Evolutionary conservation across 2,888 invertebrate species (phyloP).

Genomic region (Andrena chrysosceles): DNA sequence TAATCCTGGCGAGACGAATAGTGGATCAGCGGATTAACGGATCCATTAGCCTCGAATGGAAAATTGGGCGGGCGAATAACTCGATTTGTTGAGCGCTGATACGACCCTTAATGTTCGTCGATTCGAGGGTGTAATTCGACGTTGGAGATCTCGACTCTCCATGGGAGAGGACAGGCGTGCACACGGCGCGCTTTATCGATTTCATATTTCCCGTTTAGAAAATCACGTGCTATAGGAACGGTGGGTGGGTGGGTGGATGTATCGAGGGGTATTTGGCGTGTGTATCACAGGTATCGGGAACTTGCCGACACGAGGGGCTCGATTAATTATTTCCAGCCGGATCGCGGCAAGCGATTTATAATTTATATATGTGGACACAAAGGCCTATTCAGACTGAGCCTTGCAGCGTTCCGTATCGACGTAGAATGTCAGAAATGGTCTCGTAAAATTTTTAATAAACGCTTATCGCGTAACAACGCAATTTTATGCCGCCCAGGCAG

Average conservation of each 20-base stretch:
- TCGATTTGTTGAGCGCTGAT: slow-evolving; percentile 1
- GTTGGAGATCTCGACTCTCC: too few species aligned
- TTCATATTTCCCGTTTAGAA: slow-evolving; percentile 26
- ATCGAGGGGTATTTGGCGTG: not conserved
- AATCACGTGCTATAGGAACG: slow-evolving; percentile 14
- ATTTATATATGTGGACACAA: slow-evolving; percentile 31
- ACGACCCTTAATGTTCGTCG: slow-evolving; percentile 6
- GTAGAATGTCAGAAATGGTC: slow-evolving; percentile 27
- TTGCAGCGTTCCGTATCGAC: not conserved
- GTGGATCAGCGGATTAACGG: slow-evolving; percentile 33
- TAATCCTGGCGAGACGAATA: slow-evolving; percentile 17
- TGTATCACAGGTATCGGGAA: slow-evolving; percentile 6
- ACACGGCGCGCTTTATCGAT: slow-evolving; percentile 14
- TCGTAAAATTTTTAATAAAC: slow-evolving; percentile 51
- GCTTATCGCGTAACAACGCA: not conserved
- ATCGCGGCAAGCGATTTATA: slow-evolving; percentile 9
- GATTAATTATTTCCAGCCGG: slow-evolving; percentile 41
- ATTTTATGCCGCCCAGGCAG: not conserved
- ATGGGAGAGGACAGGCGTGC: slow-evolving; percentile 2
- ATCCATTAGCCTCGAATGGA: slow-evolving; percentile 43
- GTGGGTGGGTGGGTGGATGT: too few species aligned
- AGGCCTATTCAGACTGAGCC: not conserved
- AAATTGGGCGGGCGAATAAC: slow-evolving; percentile 9
- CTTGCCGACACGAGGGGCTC: not conserved
- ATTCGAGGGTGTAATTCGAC: not conserved